phyloP scores from a whole-genome alignment of 2,113 vertebrate species.

The Leucopsar rothschildi region DNA sequence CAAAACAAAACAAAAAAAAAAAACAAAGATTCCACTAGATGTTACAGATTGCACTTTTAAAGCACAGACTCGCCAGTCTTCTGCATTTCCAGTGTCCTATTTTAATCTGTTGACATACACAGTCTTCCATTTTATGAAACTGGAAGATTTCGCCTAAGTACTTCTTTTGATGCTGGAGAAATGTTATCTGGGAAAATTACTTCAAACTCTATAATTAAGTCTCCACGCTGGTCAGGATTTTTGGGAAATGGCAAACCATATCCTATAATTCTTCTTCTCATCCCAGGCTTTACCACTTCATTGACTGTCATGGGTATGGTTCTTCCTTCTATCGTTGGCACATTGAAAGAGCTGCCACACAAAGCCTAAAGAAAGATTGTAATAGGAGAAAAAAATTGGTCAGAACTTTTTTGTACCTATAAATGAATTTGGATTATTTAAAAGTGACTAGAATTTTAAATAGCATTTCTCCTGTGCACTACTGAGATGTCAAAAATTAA shows the following conservation, averaged over 20 bases:
- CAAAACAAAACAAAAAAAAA: background rate
- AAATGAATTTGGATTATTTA: background rate
- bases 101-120: constrained; percentile 57
- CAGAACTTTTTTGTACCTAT: background rate
- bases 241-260: constrained; percentile 95
- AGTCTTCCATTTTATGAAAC: constrained; percentile 78
- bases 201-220: constrained; percentile 97
- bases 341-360: constrained; percentile 94
- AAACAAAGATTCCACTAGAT: constrained; percentile 66
- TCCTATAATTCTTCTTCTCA: constrained; percentile 92
- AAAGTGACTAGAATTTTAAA: background rate
- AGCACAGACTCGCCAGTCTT: constrained; percentile 73
- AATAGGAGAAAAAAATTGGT: background rate
- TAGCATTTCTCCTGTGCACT: background rate
- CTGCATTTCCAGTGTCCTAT: constrained; percentile 73
- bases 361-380: constrained; percentile 81
- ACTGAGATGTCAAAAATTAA: background rate
- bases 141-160: constrained; percentile 94
- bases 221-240: constrained; percentile 92
- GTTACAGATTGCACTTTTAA: constrained; percentile 78
- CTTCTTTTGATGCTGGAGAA: constrained; percentile 91
- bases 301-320: constrained; percentile 95
- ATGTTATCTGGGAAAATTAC: constrained; percentile 92
- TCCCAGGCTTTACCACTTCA: constrained; percentile 94
- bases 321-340: constrained; percentile 94